phyloP scores from a whole-genome alignment of 1,140 invertebrate genomes.

The Trachelipus rathkii region DNA sequence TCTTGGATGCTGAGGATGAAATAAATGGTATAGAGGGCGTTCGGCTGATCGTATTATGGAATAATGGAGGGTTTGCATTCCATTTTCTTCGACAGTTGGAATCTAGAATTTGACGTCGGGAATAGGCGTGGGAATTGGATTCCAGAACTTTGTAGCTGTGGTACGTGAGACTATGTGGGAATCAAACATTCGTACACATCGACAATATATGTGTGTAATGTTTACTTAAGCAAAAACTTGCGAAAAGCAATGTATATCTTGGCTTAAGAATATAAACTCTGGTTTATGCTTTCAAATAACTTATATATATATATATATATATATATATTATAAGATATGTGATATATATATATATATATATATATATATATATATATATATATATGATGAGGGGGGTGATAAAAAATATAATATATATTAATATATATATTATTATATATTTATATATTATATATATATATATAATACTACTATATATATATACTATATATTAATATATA shows the following conservation, averaged over 20 bases:
- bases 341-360: slow-evolving; percentile 23
- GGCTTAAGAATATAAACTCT: neutral
- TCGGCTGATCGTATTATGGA: neutral
- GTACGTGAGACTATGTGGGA: no score
- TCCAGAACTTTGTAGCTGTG: no score
- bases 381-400: no score
- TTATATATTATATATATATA: no score
- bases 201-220: neutral
- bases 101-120: slow-evolving; percentile 3
- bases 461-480: no score
- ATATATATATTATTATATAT: no score
- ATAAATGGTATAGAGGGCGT: slow-evolving; percentile 1
- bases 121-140: slow-evolving; percentile 5
- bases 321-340: slow-evolving; percentile 21
- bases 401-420: no score
- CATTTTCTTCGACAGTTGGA: slow-evolving; percentile 6
- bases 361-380: slow-evolving; percentile 23
- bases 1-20: neutral
- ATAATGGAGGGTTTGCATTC: slow-evolving; percentile 1
- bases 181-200: no score
- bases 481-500: no score
- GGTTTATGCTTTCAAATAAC: neutral
- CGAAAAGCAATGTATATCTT: neutral
- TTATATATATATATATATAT: slow-evolving; percentile 8
- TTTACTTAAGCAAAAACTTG: neutral